Evolutionary conservation across 2,888 invertebrate species (phyloP).

Genomic region (Panopea generosa): DNA sequence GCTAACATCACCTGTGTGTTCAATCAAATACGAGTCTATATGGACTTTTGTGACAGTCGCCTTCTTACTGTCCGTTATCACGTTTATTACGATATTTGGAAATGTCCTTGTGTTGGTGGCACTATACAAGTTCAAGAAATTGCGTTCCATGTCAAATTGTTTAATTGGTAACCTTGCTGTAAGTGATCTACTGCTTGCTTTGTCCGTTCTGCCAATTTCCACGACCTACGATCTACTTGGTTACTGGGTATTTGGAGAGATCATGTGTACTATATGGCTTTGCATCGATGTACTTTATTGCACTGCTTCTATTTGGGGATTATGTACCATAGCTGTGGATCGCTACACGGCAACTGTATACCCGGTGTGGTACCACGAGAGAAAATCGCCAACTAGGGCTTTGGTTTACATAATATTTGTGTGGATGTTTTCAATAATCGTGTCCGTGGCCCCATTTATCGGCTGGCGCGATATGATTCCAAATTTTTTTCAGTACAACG

Average conservation of each 20-base stretch:
- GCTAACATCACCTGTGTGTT: conserved; percentile 72
- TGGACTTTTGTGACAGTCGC: conserved; percentile 74
- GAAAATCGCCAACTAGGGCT: conserved; percentile 80
- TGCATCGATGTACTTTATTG: conserved; percentile 84
- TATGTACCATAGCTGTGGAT: conserved; percentile 85
- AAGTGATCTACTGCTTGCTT: conserved; percentile 84
- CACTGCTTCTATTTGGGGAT: conserved; percentile 85
- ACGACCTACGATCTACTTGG: conserved; percentile 82
- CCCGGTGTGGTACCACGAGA: conserved; percentile 84
- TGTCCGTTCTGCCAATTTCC: conserved; percentile 84
- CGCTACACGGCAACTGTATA: conserved; percentile 85
- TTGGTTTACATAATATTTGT: conserved; percentile 83
- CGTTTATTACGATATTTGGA: conserved; percentile 82
- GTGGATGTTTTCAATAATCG: conserved; percentile 84
- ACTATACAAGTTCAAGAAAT: conserved; percentile 78
- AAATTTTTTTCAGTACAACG: conserved; percentile 74
- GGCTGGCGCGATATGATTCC: conserved; percentile 81
- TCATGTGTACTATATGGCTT: conserved; percentile 82
- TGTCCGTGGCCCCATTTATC: conserved; percentile 84
- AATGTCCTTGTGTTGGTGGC: conserved; percentile 83
- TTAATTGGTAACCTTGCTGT: conserved; percentile 85
- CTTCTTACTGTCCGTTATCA: conserved; percentile 78
- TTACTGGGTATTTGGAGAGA: conserved; percentile 84
- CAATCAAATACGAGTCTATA: conserved; percentile 73
- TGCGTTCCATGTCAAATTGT: conserved; percentile 85